Evolutionary conservation across 2,888 invertebrate species (phyloP).

Genomic region (Nomada fucata): DNA sequence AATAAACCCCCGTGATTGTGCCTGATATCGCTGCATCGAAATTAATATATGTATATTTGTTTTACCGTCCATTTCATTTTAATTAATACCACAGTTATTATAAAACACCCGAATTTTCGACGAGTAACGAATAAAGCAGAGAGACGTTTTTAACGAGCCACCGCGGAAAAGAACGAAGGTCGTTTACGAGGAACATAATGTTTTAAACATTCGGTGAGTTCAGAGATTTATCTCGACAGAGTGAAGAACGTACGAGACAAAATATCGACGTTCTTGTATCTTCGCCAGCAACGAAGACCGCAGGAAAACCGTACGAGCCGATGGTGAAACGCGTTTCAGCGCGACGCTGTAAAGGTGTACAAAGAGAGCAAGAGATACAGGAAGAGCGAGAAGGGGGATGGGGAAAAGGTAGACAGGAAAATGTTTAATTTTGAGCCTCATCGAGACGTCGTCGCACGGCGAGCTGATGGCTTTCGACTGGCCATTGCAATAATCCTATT

Average conservation of each 20-base stretch:
- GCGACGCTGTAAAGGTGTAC: not conserved
- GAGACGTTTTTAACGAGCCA: not conserved
- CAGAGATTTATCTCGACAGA: not conserved
- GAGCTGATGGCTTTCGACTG: conserved; percentile 67
- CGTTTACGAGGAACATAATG: not conserved
- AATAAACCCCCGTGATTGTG: too few species aligned
- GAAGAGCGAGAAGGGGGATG: not conserved
- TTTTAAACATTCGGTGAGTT: conserved; percentile 12
- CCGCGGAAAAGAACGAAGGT: not conserved
- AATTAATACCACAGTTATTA: too few species aligned
- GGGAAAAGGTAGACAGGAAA: conserved; percentile 10
- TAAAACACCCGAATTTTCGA: not conserved
- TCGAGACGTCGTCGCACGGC: conserved; percentile 56
- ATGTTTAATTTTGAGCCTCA: conserved; percentile 66
- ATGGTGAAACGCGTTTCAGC: conserved; percentile 14
- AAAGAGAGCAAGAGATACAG: not conserved
- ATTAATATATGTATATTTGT: too few species aligned
- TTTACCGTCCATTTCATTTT: too few species aligned
- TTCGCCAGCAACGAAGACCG: conserved; percentile 19
- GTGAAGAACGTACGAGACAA: conserved; percentile 30
- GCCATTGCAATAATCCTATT: conserved; percentile 71
- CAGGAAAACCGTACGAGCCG: conserved; percentile 43
- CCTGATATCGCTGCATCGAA: too few species aligned
- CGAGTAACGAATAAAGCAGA: not conserved
- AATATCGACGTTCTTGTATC: conserved; percentile 41